Evolutionary conservation across 92 coral and sea anemone species (phyloP), one percentile per base, ranked within the genome.

Genomic region (Phenganax subtilis): DNA sequence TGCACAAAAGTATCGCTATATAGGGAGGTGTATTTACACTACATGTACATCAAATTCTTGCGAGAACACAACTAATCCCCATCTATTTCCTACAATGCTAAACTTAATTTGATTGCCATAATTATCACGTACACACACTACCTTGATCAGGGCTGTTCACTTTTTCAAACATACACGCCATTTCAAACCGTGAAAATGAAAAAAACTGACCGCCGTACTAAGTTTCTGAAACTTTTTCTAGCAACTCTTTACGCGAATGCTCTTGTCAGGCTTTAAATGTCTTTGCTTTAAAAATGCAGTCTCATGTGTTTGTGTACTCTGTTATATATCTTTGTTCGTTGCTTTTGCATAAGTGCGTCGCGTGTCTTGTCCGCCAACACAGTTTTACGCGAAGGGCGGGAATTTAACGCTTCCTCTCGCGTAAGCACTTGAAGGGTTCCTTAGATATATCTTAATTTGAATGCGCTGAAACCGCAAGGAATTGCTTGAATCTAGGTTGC

Each of bases 121-220:
- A 37, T 37, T 37, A 37, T 37, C 47, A 37, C 47, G 47, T 37
- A 37, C 47, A 37, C 2, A 37, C 47, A 37, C 29, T 66, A 66
- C 72, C 72, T 14, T 30, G 14, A 8, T 66, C 72, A 6, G 72
- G 47, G 31, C 31, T 51, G 30, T 8, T 30, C 7, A 25, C 72
- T 16, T 66, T 66, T 6, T 66, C 72, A 30, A 66, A 66, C 72
- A 66, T 66, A 66, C 72, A 66, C 28, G 72, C 67, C 67, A 61
- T 61, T 61, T 61, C 9, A 61, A 12, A 17, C 15, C 8, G 25
- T 6, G n/a, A 7, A 28, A 56, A 15, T 61, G 25, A 7, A 17
- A 61, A 15, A 0, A 61, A 61, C 27, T 12, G 67, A 15, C 25
- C 8, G 67, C 67, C 28, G 47, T 5, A 61, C 67, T 7, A 61